phyloP scores from a whole-genome alignment of 1,140 invertebrate species.

The Drosophila mauritiana region DNA sequence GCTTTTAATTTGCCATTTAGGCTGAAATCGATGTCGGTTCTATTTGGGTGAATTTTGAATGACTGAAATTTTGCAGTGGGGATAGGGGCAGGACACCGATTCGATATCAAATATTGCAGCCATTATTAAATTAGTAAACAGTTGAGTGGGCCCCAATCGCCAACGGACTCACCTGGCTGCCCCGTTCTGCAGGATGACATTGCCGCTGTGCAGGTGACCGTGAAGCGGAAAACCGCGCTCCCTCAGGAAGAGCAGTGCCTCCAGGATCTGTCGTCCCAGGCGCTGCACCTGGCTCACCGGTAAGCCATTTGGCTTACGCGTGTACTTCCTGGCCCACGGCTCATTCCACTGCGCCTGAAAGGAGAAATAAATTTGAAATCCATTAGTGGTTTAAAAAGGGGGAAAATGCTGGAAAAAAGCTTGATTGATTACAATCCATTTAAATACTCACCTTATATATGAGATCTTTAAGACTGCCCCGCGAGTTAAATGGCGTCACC shows the following conservation, averaged over 20 bases:
- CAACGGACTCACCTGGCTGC: slow-evolving; percentile 87
- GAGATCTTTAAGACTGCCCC: slow-evolving; percentile 94
- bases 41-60: slow-evolving; percentile 25
- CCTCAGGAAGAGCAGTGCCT: slow-evolving; percentile 93
- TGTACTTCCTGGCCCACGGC: slow-evolving; percentile 90
- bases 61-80: neutral
- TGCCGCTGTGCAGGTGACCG: slow-evolving; percentile 94
- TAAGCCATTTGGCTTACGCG: slow-evolving; percentile 88
- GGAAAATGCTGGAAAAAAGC: no score
- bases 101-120: slow-evolving; percentile 41
- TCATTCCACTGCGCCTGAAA: slow-evolving; percentile 87
- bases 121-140: slow-evolving; percentile 50
- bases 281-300: slow-evolving; percentile 92
- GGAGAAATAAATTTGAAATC: neutral
- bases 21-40: slow-evolving; percentile 16
- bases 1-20: slow-evolving; percentile 63
- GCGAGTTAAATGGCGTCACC: slow-evolving; percentile 92
- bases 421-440: neutral
- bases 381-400: no score
- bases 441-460: slow-evolving; percentile 90
- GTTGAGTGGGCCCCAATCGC: slow-evolving; percentile 17
- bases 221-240: slow-evolving; percentile 95
- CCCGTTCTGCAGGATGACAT: slow-evolving; percentile 95
- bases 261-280: slow-evolving; percentile 94
- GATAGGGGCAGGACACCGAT: neutral